Evolutionary conservation across 2,888 invertebrate species (phyloP), one percentile per base, ranked within the genome.

Genomic region (Ennomos erosarius): DNA sequence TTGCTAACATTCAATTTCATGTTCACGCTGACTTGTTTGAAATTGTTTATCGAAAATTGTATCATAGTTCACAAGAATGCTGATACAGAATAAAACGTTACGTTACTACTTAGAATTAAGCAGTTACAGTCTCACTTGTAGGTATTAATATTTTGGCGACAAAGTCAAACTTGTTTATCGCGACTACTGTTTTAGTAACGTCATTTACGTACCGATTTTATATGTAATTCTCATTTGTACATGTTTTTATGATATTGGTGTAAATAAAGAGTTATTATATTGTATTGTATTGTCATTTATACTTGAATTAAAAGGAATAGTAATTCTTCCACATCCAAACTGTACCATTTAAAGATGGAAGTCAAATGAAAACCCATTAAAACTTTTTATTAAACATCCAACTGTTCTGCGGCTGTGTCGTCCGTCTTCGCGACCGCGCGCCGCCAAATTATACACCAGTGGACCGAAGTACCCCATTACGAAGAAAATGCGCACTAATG

Each of bases 401-500:
- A 84, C 79, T 71, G 75, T 78, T 68, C 64, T 63, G 69, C 68
- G 71, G 67, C 72, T 73, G 46, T 51, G 43, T 42, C 43, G 76
- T 76, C 76, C 84, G 79, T 88, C 90, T 87, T 85, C 70, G 87
- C 87, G 78, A 85, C 81, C 73, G 76, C 73, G 76, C 71, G 75
- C 82, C 81, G 82, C 81, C 82, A 91, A 89, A 91, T 92, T 92
- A 92, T 81, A 91, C 81, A 82, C 78, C 73, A 70, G 73, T 65
- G 78, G 73, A 67, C 82, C 76, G 76, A 75, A 78, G 87, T 85
- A 82, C 82, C 82, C 83, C 79, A 90, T 90, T 90, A 90, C 82
- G 79, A 71, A 80, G 82, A 82, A 87, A 91, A 89, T 83, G 86
- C 85, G 79, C 80, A 82, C 88, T 91, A 91, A 91, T 91, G 91